phyloP scores from a whole-genome alignment of 2,888 invertebrate genomes.

The Watsonalla binaria region DNA sequence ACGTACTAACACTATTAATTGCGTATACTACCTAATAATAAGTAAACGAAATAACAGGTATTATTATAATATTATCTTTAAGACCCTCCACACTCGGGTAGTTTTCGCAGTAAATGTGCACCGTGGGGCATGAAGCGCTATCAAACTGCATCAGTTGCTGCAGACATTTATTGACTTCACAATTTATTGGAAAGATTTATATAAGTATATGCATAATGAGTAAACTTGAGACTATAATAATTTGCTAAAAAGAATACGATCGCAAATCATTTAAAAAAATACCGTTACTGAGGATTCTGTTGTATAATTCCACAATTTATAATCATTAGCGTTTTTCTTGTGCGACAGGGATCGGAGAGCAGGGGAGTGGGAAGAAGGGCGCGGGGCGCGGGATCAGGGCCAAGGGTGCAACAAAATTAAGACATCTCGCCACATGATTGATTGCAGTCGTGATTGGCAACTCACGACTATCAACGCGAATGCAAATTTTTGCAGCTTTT shows the following conservation, averaged over 20 bases:
- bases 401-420: slow-evolving; percentile 68
- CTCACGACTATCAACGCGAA: slow-evolving; percentile 52
- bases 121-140: too few relatives aligned
- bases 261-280: slow-evolving; percentile 36
- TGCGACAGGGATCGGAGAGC: slow-evolving; percentile 37
- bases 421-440: slow-evolving; percentile 71
- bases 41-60: too few relatives aligned
- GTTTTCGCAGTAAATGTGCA: too few relatives aligned
- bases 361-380: slow-evolving; percentile 20
- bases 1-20: too few relatives aligned
- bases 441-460: slow-evolving; percentile 66
- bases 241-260: slow-evolving; percentile 25
- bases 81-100: too few relatives aligned
- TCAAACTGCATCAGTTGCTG: background rate
- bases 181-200: background rate
- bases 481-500: slow-evolving; percentile 53
- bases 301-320: slow-evolving; percentile 71
- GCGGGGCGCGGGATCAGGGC: slow-evolving; percentile 17
- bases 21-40: too few relatives aligned
- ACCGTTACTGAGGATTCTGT: slow-evolving; percentile 46
- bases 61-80: too few relatives aligned
- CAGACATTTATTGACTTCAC: background rate
- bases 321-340: slow-evolving; percentile 66
- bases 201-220: background rate
- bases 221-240: slow-evolving; percentile 1